Base-by-base conservation (phyloP, 2,113 vertebrate species). In the Romanogobio albipinnatus region DNA sequence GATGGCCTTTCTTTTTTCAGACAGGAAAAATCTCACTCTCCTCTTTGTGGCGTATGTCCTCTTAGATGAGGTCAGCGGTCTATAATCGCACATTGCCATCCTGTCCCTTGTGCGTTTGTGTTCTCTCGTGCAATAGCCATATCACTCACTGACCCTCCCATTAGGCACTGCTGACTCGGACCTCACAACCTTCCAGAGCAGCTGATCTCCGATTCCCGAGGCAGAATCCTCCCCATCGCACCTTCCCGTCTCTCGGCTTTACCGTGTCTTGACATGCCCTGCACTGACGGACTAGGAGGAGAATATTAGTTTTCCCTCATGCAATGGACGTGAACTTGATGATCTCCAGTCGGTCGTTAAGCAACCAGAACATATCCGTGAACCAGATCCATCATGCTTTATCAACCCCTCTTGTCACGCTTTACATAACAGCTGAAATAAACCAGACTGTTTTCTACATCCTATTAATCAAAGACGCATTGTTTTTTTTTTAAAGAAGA, bases 1-100 rank as follows among this genome's bases (percentile, higher is more conserved):
- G 80, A 82, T 82, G 80, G 66, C 10, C 45, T 29, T 58, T 82
- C 33, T 62, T 45, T 82, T 66, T 82, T 33, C 79, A 5, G 5
- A 68, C 26, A 36, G 43, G 70, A 24, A 45, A 78, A 71, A 53
- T 66, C 58, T 26, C 70, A 62, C 78, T 56, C 45, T 82, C 10
- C 80, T 15, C 15, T 71, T 24, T n/a, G 43, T 70, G 47, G 26
- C 24, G 49, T 71, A 79, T 29, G 77, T 81, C 61, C 61, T 68
- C 78, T 33, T 36, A 14, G 78, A 79, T 14, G 78, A 36, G 78
- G 78, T 81, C 78, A 62, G 49, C 56, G 49, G 49, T 15, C 66
- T n/a, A 22, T 66, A 71, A 82, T 71, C 47, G 14, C 47, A 82
- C 22, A 71, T 82, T 24, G 8, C 64, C 13, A n/a, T 82, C 47